A percentile compares a stretch with the other conserved stretches of the same genome.
Evolutionary conservation across 1,140 invertebrate genomes (phyloP).

Genomic region (Listronotus bonariensis): DNA sequence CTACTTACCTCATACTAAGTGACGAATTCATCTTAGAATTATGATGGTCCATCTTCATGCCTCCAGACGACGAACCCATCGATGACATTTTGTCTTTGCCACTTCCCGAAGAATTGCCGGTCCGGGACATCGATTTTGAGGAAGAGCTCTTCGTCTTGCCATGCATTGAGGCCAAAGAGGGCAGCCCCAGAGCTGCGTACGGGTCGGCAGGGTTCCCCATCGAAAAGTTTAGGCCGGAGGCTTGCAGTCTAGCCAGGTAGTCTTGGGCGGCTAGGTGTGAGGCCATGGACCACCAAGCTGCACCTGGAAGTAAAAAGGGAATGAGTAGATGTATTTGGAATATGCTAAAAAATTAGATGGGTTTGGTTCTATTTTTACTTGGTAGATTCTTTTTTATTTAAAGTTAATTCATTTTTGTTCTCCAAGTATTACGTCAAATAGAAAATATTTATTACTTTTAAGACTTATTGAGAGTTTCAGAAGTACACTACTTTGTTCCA

Average conservation of each 20-base stretch:
- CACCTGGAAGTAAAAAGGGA: conserved; percentile 57
- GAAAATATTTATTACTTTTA: too few species aligned
- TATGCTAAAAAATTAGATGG: too few species aligned
- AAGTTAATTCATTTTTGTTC: too few species aligned
- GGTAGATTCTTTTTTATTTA: too few species aligned
- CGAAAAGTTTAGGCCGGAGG: conserved; percentile 72
- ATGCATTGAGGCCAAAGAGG: conserved; percentile 52
- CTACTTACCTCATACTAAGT: conserved; percentile 21
- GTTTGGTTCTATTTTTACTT: too few species aligned
- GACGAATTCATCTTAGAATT: conserved; percentile 31
- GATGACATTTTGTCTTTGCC: conserved; percentile 44
- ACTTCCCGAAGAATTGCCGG: conserved; percentile 15
- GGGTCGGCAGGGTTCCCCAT: conserved; percentile 55
- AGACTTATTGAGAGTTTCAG: too few species aligned
- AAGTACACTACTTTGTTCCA: too few species aligned
- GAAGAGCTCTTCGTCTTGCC: conserved; percentile 48
- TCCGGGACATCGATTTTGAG: conserved; percentile 45
- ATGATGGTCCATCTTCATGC: conserved; percentile 28
- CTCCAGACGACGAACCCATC: conserved; percentile 3
- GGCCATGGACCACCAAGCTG: conserved; percentile 87
- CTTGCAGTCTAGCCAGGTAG: conserved; percentile 79
- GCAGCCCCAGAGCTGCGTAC: conserved; percentile 56
- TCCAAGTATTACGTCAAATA: too few species aligned
- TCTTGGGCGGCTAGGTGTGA: conserved; percentile 83
- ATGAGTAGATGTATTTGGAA: too few species aligned